Base-by-base conservation (phyloP, 35 echinoderm and acorn worm genomes). In the Chiridota heheva region DNA sequence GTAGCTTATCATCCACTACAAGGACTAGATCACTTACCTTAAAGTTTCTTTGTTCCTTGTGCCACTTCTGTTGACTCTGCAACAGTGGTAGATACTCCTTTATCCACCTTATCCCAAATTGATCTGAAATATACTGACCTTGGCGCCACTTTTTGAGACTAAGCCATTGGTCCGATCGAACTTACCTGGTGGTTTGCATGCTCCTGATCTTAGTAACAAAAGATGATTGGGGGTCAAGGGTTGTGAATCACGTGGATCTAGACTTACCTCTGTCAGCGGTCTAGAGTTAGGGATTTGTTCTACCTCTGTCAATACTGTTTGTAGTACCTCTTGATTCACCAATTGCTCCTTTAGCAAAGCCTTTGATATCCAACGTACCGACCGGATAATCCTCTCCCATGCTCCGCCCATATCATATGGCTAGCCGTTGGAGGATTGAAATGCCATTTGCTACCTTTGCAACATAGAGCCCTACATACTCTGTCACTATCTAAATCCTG, bases 161-260 rank as follows among this genome's bases (percentile, higher is more conserved):
- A 64, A 76, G 15, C 40, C n/a, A 46, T 84, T 81, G 15, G 43
- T 69, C 57, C 69, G 78, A 4, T 25, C 57, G 35, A 86, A 86
- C 6, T 59, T 61, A 17, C 81, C 73, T 33, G 88, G 82, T 17
- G 82, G 72, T 10, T 63, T 15, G 36, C 32, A 33, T 15, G 29
- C 3, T 36, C 72, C 30, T 41, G 30, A 16, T 61, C 58, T 56
- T 32, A 79, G 17, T 26, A 68, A 31, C 33, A 91, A 31, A 17
- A 86, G 37, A 38, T 86, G 81, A 66, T 91, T 91, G 20, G 82
- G 82, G n/a, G 56, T 80, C 1, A 91, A 45, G 44, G 69, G 65
- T 48, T 75, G 37, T 18, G 16, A 20, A 72, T 90, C 87, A 28
- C 40, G 17, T 12, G 67, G 41, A 40, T 92, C 82, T 10, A 68